Conservation (phyloP, 2,797 vertebrate species). For the Neosalanx taihuensis region DNA sequence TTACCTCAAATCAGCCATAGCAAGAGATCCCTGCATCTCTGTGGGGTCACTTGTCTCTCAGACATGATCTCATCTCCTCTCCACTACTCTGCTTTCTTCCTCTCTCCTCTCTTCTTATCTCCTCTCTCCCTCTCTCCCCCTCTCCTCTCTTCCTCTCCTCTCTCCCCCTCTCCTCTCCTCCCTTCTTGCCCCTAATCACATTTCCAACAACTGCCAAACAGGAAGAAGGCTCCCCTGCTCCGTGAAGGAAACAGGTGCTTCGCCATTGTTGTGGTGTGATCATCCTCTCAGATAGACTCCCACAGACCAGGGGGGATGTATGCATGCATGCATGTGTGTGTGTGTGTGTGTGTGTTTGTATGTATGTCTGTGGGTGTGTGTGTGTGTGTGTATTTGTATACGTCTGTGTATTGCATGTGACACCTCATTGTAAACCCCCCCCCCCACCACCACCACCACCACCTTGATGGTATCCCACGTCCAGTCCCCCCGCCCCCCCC, state of each 20-base stretch:
- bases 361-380: background rate
- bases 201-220: constrained; percentile 75
- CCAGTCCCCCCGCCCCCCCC: constrained; percentile 9
- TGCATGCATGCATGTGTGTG: constrained; percentile 1
- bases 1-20: constrained; percentile 1
- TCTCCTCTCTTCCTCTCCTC: too few species aligned
- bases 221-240: constrained; percentile 68
- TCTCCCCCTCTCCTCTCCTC: background rate
- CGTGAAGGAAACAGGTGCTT: constrained; percentile 79
- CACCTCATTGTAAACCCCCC: constrained; percentile 27
- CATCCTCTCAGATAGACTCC: constrained; percentile 67
- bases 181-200: constrained; percentile 55
- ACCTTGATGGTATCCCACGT: background rate
- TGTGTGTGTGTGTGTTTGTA: background rate
- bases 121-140: too few species aligned
- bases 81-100: too few species aligned
- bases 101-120: background rate
- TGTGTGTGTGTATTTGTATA: too few species aligned
- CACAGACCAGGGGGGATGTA: constrained; percentile 55
- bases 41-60: background rate
- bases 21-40: background rate
- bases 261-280: constrained; percentile 77
- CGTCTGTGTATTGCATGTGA: background rate
- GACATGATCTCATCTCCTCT: background rate
- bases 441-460: background rate